Evolutionary conservation across 1,140 invertebrate species (phyloP).

Genomic region (Drosophila watanabei): DNA sequence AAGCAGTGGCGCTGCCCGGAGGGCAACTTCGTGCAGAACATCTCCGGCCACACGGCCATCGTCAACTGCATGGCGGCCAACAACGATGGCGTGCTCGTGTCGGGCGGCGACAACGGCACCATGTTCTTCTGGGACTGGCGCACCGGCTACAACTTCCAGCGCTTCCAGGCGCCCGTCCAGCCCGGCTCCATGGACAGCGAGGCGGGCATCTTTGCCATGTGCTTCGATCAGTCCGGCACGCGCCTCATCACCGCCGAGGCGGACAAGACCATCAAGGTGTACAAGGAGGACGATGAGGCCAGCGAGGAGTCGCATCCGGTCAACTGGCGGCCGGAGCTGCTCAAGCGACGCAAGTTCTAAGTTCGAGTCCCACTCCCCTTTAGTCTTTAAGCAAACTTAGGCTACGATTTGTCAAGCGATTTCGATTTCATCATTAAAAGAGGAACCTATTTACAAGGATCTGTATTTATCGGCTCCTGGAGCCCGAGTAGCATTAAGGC

Average conservation of each 20-base stretch:
- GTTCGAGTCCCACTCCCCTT: background rate
- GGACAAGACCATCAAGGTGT: constrained; percentile 99
- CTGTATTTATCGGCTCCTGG: background rate
- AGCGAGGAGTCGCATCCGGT: constrained; percentile 98
- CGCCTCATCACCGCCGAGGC: constrained; percentile 98
- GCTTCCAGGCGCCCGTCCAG: constrained; percentile 95
- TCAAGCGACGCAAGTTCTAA: constrained; percentile 95
- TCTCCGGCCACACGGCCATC: constrained; percentile 98
- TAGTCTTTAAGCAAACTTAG: constrained; percentile 23
- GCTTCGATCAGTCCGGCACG: constrained; percentile 97
- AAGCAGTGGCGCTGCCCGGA: constrained; percentile 99
- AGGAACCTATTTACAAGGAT: background rate
- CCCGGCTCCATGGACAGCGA: constrained; percentile 99
- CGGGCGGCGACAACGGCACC: constrained; percentile 99
- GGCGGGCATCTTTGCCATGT: constrained; percentile 98
- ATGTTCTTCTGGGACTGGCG: constrained; percentile 99
- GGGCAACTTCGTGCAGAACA: constrained; percentile 99
- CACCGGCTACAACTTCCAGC: constrained; percentile 99
- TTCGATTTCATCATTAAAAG: constrained; percentile 34
- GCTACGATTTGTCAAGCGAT: constrained; percentile 11
- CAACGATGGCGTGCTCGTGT: constrained; percentile 97
- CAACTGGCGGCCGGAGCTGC: constrained; percentile 98
- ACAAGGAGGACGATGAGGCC: constrained; percentile 98
- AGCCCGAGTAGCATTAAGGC: too few relatives aligned
- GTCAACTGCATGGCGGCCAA: constrained; percentile 98